Conservation (phyloP, 2,888 invertebrate species). For the Hetaerina titia region DNA sequence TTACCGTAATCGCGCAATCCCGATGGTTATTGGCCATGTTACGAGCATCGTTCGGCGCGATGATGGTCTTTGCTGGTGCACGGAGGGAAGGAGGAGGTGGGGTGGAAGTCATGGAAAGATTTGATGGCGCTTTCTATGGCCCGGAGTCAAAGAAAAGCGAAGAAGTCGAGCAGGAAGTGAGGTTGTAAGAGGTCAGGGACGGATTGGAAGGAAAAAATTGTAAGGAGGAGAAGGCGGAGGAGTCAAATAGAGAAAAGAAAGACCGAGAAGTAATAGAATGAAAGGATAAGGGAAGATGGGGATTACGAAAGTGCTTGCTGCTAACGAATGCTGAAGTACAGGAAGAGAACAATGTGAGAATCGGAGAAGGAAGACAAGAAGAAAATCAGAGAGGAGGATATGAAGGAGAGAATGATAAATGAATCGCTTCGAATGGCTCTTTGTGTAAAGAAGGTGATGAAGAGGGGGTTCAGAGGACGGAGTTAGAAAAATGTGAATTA, state of each 20-base stretch:
- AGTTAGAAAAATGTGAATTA: not conserved
- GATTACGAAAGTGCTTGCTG: not conserved
- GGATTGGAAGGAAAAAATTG: not conserved
- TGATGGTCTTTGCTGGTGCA: conserved; percentile 51
- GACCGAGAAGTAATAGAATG: not conserved
- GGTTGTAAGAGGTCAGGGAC: conserved; percentile 61
- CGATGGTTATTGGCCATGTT: conserved; percentile 60
- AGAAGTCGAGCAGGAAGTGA: conserved; percentile 39
- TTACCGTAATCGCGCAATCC: conserved; percentile 57
- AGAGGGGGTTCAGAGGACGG: not conserved
- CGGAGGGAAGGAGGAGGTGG: not conserved
- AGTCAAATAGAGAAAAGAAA: not conserved
- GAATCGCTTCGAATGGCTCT: not conserved
- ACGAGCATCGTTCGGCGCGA: conserved; percentile 58
- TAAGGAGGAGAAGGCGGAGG: not conserved
- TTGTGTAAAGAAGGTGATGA: not conserved
- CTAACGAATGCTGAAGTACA: not conserved
- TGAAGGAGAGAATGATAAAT: not conserved
- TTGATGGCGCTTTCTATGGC: conserved; percentile 43
- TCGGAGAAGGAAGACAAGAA: not conserved
- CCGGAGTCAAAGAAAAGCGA: conserved; percentile 45
- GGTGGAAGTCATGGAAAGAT: conserved; percentile 49
- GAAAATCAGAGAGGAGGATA: not conserved
- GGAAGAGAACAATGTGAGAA: not conserved
- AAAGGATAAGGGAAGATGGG: not conserved